Evolutionary conservation across 2,797 vertebrate species (phyloP), one percentile per base, ranked within the genome.

Genomic region (Loris lydekkerianus): DNA sequence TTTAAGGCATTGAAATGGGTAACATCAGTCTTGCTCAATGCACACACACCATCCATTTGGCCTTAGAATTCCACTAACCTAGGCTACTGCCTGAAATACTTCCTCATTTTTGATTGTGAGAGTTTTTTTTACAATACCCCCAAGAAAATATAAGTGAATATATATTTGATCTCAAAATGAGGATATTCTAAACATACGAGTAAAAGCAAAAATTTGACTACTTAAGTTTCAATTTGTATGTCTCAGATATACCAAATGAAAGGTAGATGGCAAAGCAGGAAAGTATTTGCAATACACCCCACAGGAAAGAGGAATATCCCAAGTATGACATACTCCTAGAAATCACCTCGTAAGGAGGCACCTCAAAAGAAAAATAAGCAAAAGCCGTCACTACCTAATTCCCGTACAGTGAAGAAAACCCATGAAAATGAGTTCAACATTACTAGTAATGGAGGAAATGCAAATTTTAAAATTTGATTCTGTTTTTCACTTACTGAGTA

Each of bases 91-190:
- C 9, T 14, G 25, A 65, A 70, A 80, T 1, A 14, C 10, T 34
- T 17, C 40, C 13, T 56, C 18, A 85, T 25, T 69, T 94, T 87
- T 81, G 9, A n/a, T 29, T 75, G 37, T 58, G 31, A 73, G 49
- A 3, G 5, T 75, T 81, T 73, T 73, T 75, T 29, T 70, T 27
- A 46, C 83, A 37, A 15, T 37, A 37, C 25, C 23, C 83, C 46
- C 37, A 25, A 49, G 65, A 84, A 94, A 86, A 78, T 46, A 34
- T 65, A 69, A 75, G 69, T 23, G 8, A 77, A 56, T 43, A n/a
- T 37, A 65, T 43, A 70, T 89, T 86, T 78, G 23, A 88, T 49
- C 23, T 94, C 61, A 65, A 93, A 83, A 85, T 67, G 84, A 95
- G 72, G n/a, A 60, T 75, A 75, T 92, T 91, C 69, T 89, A 91